These are phyloP conservation scores for Linurgus olivaceus DNA, from an alignment of 2,797 vertebrate species.

Conservation along the genomic window DNA sequence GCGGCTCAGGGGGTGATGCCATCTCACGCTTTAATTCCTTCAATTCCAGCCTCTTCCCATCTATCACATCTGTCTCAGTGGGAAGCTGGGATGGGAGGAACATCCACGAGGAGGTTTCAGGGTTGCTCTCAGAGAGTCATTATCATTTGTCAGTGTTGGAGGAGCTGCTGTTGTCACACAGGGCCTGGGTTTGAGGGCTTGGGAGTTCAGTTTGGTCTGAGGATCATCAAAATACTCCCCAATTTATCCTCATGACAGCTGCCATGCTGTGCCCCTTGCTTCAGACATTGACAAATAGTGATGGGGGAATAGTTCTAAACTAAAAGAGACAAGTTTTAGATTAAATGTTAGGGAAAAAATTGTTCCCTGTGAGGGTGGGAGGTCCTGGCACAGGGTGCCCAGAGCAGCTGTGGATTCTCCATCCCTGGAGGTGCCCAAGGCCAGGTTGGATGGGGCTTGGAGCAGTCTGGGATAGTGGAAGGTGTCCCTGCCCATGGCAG, in stretches of 20 bases:
- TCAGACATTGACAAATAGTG: background rate
- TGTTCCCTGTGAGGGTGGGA: rapidly evolving
- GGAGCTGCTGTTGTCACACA: background rate
- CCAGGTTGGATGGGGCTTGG: background rate
- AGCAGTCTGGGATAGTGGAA: rapidly evolving
- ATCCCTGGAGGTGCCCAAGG: background rate
- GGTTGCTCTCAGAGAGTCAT: background rate
- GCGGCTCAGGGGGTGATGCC: background rate
- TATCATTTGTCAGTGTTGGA: background rate
- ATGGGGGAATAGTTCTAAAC: background rate
- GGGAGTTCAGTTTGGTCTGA: rapidly evolving
- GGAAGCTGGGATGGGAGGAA: background rate
- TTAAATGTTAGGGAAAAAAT: background rate
- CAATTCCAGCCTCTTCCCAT: background rate
- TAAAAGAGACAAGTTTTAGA: background rate
- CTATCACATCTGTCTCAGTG: background rate
- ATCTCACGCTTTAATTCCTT: background rate
- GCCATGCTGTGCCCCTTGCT: rapidly evolving
- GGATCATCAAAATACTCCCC: rapidly evolving
- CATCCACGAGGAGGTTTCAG: background rate
- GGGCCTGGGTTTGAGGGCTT: rapidly evolving
- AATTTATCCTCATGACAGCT: background rate
- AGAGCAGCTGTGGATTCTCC: background rate
- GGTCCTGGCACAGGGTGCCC: too few relatives aligned
- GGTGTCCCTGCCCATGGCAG: background rate